A percentile compares a stretch with the other conserved stretches of the same genome.
phyloP scores from a whole-genome alignment of 2,797 vertebrate species.

The Lophius americanus region DNA sequence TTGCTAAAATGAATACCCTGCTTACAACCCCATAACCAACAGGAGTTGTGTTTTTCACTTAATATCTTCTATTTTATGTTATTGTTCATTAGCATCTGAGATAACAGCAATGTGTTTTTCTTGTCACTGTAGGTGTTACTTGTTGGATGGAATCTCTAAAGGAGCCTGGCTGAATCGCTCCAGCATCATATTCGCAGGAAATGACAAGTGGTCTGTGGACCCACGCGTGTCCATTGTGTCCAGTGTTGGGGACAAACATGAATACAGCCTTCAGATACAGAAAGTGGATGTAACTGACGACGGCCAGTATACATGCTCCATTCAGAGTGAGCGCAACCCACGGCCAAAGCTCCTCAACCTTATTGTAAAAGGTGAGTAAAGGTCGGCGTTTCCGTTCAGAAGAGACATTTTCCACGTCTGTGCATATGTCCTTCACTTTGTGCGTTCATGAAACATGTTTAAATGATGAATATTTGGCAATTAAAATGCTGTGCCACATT shows the following conservation, averaged over 20 bases:
- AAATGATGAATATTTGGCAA: too few relatives aligned
- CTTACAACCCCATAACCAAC: too few relatives aligned
- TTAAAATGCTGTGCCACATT: not conserved
- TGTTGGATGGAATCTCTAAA: slow-evolving; percentile 96
- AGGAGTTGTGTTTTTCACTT: too few relatives aligned
- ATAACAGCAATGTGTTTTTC: slow-evolving; percentile 10
- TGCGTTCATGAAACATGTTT: not conserved
- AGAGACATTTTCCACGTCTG: not conserved
- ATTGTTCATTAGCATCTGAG: not conserved
- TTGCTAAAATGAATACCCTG: too few relatives aligned
- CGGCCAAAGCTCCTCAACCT: slow-evolving; percentile 94
- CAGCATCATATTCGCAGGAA: slow-evolving; percentile 97
- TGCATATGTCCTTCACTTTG: not conserved
- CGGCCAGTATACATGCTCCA: slow-evolving; percentile 94
- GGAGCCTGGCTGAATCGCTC: slow-evolving; percentile 99
- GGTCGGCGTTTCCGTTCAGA: not conserved
- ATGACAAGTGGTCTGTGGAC: slow-evolving; percentile 97
- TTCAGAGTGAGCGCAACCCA: slow-evolving; percentile 93
- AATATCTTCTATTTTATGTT: too few relatives aligned
- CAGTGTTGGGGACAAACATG: slow-evolving; percentile 86
- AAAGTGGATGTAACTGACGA: slow-evolving; percentile 96
- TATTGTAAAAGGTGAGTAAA: slow-evolving; percentile 91
- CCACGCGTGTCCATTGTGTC: slow-evolving; percentile 96
- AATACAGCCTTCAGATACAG: slow-evolving; percentile 99
- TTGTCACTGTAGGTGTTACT: slow-evolving; percentile 87